Percentiles rank a stretch among this genome's conserved stretches.
Conservation (phyloP, 2,113 vertebrate species). For the Sceloporus tristichus region DNA sequence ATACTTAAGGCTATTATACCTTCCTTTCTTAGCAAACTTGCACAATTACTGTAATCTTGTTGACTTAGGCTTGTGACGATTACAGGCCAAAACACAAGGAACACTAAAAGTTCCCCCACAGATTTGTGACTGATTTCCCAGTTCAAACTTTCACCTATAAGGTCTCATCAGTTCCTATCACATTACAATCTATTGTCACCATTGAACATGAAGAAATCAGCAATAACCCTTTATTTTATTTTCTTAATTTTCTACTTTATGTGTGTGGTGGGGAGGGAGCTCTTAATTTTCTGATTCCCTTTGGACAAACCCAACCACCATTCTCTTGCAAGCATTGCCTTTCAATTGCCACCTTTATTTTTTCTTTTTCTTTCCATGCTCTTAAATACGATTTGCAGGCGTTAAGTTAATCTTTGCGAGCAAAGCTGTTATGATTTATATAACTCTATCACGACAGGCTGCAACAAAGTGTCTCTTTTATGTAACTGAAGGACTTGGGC, state of each 20-base stretch:
- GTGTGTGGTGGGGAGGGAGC: not conserved
- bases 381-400: not conserved
- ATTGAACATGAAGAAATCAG: not conserved
- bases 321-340: not conserved
- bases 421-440: slow-evolving; percentile 8
- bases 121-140: not conserved
- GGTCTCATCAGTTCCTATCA: too few species aligned
- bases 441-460: not conserved
- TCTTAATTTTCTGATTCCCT: not conserved
- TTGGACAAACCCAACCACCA: not conserved
- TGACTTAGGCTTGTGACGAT: too few species aligned
- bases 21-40: too few species aligned
- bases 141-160: too few species aligned
- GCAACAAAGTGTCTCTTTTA: not conserved
- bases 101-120: too few species aligned
- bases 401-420: slow-evolving; percentile 30
- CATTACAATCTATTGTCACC: not conserved
- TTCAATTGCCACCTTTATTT: not conserved
- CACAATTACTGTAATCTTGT: too few species aligned
- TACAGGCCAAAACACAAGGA: too few species aligned
- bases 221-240: not conserved
- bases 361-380: not conserved
- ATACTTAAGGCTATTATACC: too few species aligned
- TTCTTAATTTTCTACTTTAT: accelerated
- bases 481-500: not conserved